Percentiles rank a stretch among this genome's conserved stretches.
Conservation (phyloP, 2,113 vertebrate species). For the Lepus americanus region DNA sequence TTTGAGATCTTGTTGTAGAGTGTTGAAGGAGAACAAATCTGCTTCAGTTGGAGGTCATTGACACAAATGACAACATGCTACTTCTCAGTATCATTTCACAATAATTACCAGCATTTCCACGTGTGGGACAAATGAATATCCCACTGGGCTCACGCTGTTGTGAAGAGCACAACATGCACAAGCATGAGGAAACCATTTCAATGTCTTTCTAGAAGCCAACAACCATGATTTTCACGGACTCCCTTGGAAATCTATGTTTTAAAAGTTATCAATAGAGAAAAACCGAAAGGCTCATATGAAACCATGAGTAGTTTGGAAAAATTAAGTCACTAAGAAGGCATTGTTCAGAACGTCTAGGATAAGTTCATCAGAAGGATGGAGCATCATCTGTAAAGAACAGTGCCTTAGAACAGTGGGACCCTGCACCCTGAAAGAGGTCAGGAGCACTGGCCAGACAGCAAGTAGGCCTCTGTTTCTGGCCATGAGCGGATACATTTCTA, state of each 20-base stretch:
- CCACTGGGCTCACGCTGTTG: neutral
- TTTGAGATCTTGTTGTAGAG: conserved; percentile 68
- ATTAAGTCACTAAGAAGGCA: neutral
- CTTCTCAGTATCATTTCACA: conserved; percentile 46
- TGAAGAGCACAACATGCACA: neutral
- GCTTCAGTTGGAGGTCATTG: conserved; percentile 48
- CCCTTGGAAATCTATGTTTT: conserved; percentile 29
- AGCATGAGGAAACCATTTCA: conserved; percentile 48
- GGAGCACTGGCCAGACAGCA: neutral
- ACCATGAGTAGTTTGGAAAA: conserved; percentile 18
- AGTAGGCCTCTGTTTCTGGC: neutral
- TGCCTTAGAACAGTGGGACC: neutral
- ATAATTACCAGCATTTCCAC: neutral
- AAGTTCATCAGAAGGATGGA: conserved; percentile 64
- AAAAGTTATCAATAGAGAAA: conserved; percentile 16
- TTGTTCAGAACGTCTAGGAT: conserved; percentile 1
- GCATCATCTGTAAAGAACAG: conserved; percentile 42
- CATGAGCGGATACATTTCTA: conserved; percentile 18
- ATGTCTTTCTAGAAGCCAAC: conserved; percentile 38
- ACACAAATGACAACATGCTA: conserved; percentile 63
- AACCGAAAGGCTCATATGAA: neutral
- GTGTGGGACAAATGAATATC: neutral
- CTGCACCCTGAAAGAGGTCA: conserved; percentile 53
- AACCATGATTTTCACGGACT: conserved; percentile 13
- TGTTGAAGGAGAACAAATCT: conserved; percentile 75